Percentiles rank a stretch among this genome's conserved stretches.
Evolutionary conservation across 2,888 invertebrate species (phyloP).

Genomic region (Parnassius smintheus): DNA sequence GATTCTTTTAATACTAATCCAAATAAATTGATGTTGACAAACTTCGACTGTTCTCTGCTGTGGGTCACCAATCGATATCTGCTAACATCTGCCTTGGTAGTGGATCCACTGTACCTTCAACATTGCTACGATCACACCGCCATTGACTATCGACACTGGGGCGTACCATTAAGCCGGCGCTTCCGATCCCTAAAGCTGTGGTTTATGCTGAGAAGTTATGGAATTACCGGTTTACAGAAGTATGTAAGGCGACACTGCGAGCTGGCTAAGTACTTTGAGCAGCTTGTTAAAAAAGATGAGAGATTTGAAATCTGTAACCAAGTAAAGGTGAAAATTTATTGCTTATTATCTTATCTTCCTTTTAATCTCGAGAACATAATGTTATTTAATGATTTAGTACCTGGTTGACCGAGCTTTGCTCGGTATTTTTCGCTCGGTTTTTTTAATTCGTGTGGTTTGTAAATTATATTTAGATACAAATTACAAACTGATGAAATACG

Average conservation of each 20-base stretch:
- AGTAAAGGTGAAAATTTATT: conserved; percentile 84
- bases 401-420: no score
- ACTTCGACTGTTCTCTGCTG: conserved; percentile 97
- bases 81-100: conserved; percentile 96
- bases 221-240: conserved; percentile 94
- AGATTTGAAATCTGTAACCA: conserved; percentile 96
- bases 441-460: no score
- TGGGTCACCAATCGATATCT: conserved; percentile 97
- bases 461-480: no score
- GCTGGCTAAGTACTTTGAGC: conserved; percentile 94
- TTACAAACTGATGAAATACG: no score
- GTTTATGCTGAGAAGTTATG: conserved; percentile 97
- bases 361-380: no score
- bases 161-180: conserved; percentile 95
- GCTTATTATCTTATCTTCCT: no score
- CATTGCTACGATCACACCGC: conserved; percentile 96
- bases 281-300: conserved; percentile 88
- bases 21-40: conserved; percentile 97
- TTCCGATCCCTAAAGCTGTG: conserved; percentile 98
- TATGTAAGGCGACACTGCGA: conserved; percentile 96
- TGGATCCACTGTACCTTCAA: conserved; percentile 98
- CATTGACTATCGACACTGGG: conserved; percentile 98
- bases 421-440: no score
- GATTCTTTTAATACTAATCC: conserved; percentile 99
- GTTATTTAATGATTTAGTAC: no score